Conservation (phyloP, 2,113 vertebrate genomes). For the Nematolebias whitei region DNA sequence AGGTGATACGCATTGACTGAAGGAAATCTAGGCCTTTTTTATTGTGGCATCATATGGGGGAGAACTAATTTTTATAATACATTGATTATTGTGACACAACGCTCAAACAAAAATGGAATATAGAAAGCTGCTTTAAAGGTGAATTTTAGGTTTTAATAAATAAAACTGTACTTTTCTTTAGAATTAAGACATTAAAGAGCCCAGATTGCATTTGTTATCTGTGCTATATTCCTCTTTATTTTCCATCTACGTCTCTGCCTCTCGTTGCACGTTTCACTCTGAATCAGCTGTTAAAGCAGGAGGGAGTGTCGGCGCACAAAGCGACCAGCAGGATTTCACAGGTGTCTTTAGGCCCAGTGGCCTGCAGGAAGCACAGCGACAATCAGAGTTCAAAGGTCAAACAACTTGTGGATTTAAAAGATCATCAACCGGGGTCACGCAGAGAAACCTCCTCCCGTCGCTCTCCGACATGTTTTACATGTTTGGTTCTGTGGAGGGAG, state of each 20-base stretch:
- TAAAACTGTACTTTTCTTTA: too few species aligned
- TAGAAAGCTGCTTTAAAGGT: too few species aligned
- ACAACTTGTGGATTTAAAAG: constrained; percentile 69
- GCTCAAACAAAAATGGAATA: too few species aligned
- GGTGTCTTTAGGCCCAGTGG: constrained; percentile 53
- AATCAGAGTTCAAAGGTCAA: constrained; percentile 66
- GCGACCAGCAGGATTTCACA: constrained; percentile 36
- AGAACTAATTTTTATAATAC: too few species aligned
- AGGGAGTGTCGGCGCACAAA: constrained; percentile 23
- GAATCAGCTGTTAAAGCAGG: constrained; percentile 20
- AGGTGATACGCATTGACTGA: too few species aligned
- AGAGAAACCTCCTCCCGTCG: constrained; percentile 20
- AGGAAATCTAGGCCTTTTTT: too few species aligned
- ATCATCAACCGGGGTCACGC: constrained; percentile 49
- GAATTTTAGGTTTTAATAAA: too few species aligned
- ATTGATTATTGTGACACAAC: too few species aligned
- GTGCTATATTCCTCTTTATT: too few species aligned
- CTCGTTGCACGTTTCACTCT: not conserved
- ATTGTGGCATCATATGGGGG: too few species aligned
- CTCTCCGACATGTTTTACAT: constrained; percentile 3
- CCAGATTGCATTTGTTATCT: too few species aligned
- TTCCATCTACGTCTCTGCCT: not conserved
- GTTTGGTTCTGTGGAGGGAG: constrained; percentile 18
- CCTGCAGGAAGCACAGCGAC: constrained; percentile 35
- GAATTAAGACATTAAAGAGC: too few species aligned